These are phyloP conservation scores for Papilio gigon DNA, from an alignment of 2,888 invertebrate species.

Conservation along the genomic window DNA sequence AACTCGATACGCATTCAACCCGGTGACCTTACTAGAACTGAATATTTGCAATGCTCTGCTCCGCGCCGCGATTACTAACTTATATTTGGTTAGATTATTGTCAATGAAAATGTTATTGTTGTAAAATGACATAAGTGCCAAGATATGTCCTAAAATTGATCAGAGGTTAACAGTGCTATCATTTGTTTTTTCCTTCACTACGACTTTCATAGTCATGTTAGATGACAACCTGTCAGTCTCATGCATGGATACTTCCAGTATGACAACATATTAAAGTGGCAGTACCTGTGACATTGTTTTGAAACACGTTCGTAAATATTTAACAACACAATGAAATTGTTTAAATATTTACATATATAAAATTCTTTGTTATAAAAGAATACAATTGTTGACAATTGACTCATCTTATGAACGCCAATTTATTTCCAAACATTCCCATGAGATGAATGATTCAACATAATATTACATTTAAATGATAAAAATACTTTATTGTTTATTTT, in stretches of 20 bases:
- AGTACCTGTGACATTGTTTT: not conserved
- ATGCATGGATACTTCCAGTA: no score
- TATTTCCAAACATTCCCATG: not conserved
- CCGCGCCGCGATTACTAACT: not conserved
- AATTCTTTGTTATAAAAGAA: not conserved
- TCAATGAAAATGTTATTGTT: not conserved
- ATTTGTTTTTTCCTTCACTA: no score
- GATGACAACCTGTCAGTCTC: no score
- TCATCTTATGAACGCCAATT: not conserved
- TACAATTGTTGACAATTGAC: not conserved
- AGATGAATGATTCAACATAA: not conserved
- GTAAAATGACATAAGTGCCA: no score
- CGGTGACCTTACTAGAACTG: conserved; percentile 34
- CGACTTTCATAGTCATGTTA: no score
- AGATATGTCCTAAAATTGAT: no score
- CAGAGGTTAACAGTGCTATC: no score
- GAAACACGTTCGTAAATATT: not conserved
- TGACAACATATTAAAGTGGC: not conserved
- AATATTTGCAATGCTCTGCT: conserved; percentile 12
- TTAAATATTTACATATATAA: not conserved
- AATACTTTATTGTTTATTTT: not conserved
- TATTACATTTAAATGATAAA: not conserved
- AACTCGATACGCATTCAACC: conserved; percentile 37
- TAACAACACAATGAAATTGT: conserved; percentile 2
- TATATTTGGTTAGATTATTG: not conserved